Base-by-base conservation (phyloP, 2,888 invertebrate species). In the Eudasyphora cyanicolor region DNA sequence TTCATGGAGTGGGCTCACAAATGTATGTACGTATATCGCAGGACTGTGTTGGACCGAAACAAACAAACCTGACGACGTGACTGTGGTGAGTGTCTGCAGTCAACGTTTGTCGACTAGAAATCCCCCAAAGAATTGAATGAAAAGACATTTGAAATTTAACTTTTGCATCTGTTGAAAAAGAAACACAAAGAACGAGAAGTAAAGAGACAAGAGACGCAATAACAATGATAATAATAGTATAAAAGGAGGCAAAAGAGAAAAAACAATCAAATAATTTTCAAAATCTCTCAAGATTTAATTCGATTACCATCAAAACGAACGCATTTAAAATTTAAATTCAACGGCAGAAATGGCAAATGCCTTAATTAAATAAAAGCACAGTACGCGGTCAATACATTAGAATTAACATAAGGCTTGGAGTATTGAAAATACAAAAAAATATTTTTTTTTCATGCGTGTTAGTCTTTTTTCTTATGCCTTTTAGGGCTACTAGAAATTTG, bases 201-300 rank as follows among this genome's bases (percentile, higher is more conserved):
- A n/a, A 60, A 57, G 10, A 38, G 0, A n/a, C 19, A 60, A 64
- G 19, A 42, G 32, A 64, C 64, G 38, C 21, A 35, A 38, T 21
- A 60, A 67, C 67, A 67, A 60, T 60, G 32, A 60, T 17, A 60
- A 67, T 67, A 67, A 24, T 45, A n/a, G 32, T 29, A 24, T 38
- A 42, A 38, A 27, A 21, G 4, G 42, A 64, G 17, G 12, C 4
- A 76, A 24, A 76, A 8, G 51, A 29, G 0, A 17, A 78, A 64
- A 19, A 67, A 14, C 27, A 38, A 54, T 73, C 5, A 54, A 73
- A 64, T 42, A 42, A n/a, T 78, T 27, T 71, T 38, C 14, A 45
- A 54, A 74, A 73, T 69, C 73, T 70, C 38, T 49, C 42, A 74
- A 73, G 42, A 76, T 73, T 76, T 73, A 76, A 76, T 76, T 76